Evolutionary conservation across 1,140 invertebrate genomes (phyloP), one percentile per base, ranked within the genome.

Genomic region (Drosophila jambulina): DNA sequence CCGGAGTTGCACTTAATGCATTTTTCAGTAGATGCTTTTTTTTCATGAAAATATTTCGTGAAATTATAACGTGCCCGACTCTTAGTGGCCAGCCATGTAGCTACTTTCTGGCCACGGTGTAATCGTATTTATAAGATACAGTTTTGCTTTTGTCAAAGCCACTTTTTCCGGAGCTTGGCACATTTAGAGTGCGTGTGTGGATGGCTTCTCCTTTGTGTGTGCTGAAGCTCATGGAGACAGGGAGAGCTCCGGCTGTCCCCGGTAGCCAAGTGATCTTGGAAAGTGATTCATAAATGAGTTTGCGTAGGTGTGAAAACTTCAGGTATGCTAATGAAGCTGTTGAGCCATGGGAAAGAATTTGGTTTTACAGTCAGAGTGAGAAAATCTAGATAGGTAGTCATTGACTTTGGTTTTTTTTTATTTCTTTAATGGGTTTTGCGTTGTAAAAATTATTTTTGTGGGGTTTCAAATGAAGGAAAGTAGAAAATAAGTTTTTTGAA

Each of bases 11-110:
- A 80, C 84, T 87, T 88, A 80, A 87, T 87, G 83, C 84, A 88
- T 87, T 87, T 87, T 87, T 86, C 83, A 86, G 82, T 87, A 86
- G 82, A 78, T 87, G 75, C 75, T 85, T 79, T 85, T 86, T 86
- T 86, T 86, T 67, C 78, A 75, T 90, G 78, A 84, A 88, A 88
- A 88, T 88, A 88, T 88, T 90, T 88, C 78, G 81, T 90, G 59
- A 88, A 88, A 88, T 88, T 88, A 88, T 88, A 88, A 88, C 84
- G 68, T 87, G 74, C 65, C 60, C 48, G 58, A 42, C 77, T 61
- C 62, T 43, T 64, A 81, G 67, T 67, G 65, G 45, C 65, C 59
- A 71, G 49, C 62, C 56, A 43, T 17, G 21, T 36, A 40, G 48
- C 49, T 29, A 19, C 49, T 32, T 32, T 19, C 49, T 17, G 51